Evolutionary conservation across 2,797 vertebrate species (phyloP), one percentile per base, ranked within the genome.

Genomic region (Florisuga fusca): DNA sequence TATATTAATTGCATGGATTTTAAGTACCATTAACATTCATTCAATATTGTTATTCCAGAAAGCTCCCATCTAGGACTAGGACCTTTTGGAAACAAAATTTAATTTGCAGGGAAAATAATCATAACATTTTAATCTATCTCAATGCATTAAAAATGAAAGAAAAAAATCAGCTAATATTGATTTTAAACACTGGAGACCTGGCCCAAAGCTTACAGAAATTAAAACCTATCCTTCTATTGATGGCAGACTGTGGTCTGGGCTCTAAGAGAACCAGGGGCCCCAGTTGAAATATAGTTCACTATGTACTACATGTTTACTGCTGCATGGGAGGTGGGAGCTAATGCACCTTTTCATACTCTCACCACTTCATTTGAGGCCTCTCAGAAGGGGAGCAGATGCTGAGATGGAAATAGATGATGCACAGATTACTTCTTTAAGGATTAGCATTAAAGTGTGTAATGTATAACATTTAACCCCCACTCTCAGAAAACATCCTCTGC

Each of bases 1-100:
- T 93, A 93, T 79, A 96, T 95, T 97, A 96, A 96, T 95, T 95
- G 89, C 92, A 68, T 54, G 62, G 66, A 90, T 97, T 97, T 81
- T 91, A 94, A 93, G 86, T 80, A 45, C 57, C 80, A 94, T 94
- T 85, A 94, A 90, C 81, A 84, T 90, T 96, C 85, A 93, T 93
- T 82, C 92, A 93, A 88, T 81, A 72, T 62, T 13, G 53, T 80
- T 96, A 93, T 93, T 94, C 93, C 85, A 90, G 58, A 80, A 94
- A 90, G 94, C 90, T 95, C 96, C 91, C 85, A 97, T 87, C 84
- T 89, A 95, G 85, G 90, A 96, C 93, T 96, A 95, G 26, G 79
- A 76, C 53, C 81, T 95, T 94, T 91, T 82, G 73, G 69, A 96
- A 96, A 84, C 48, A 82, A 89, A 96, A 97, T 88, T 86, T 96